phyloP scores from a whole-genome alignment of 2,888 invertebrate genomes.

The Parnassius glacialis region DNA sequence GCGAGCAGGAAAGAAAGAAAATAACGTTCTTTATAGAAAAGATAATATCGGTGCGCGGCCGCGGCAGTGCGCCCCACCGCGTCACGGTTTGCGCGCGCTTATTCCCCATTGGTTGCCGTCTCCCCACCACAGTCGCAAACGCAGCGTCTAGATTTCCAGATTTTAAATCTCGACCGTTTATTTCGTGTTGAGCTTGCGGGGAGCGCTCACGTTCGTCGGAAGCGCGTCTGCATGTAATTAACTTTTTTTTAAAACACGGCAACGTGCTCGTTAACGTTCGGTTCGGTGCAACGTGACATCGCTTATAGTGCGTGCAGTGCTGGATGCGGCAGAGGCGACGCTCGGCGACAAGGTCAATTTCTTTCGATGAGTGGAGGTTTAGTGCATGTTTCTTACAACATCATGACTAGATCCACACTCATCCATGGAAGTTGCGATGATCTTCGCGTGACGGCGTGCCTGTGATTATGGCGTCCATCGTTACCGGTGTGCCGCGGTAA shows the following conservation, averaged over 20 bases:
- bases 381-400: conserved; percentile 83
- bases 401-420: conserved; percentile 91
- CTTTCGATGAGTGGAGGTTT: conserved; percentile 88
- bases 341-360: conserved; percentile 69
- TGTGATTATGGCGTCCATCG: conserved; percentile 62
- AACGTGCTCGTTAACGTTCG: conserved; percentile 67
- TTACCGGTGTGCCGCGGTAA: conserved; percentile 64
- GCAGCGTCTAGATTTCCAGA: conserved; percentile 76
- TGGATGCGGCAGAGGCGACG: conserved; percentile 48
- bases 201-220: conserved; percentile 48
- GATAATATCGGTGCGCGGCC: conserved; percentile 63
- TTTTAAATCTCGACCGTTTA: conserved; percentile 82
- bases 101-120: conserved; percentile 39
- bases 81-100: conserved; percentile 50
- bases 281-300: conserved; percentile 75
- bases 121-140: conserved; percentile 60
- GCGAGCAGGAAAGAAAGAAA: conserved; percentile 73
- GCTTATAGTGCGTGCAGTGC: conserved; percentile 75
- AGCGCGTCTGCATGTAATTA: conserved; percentile 43
- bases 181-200: conserved; percentile 70
- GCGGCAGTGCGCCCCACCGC: conserved; percentile 51
- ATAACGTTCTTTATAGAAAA: conserved; percentile 74
- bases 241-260: conserved; percentile 60
- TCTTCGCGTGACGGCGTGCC: conserved; percentile 58
- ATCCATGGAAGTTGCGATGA: conserved; percentile 85